phyloP scores from a whole-genome alignment of 2,888 invertebrate genomes.

The Drosophila affinis region DNA sequence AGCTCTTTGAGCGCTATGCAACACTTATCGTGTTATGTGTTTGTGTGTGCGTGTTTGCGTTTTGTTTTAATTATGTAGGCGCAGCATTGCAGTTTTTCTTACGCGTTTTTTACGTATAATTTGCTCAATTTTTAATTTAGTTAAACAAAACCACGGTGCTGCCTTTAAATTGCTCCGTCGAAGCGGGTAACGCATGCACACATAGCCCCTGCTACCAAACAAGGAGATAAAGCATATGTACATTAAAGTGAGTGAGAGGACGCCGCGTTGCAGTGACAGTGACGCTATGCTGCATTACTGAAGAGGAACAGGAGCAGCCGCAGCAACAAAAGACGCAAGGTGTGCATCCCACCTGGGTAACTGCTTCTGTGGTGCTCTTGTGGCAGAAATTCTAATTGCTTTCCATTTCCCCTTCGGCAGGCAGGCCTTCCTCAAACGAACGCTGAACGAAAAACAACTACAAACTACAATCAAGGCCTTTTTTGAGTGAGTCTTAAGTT shows the following conservation, averaged over 20 bases:
- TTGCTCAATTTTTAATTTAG: conserved; percentile 43
- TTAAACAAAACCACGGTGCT: conserved; percentile 19
- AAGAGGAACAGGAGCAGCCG: conserved; percentile 29
- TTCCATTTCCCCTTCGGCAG: conserved; percentile 30
- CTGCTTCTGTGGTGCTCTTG: neutral
- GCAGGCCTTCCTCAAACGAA: conserved; percentile 13
- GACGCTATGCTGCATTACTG: conserved; percentile 64
- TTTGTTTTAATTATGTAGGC: conserved; percentile 52
- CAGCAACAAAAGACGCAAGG: conserved; percentile 46
- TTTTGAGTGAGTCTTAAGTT: conserved; percentile 32
- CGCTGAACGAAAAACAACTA: conserved; percentile 9
- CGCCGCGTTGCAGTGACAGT: conserved; percentile 57
- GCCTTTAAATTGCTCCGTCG: conserved; percentile 31
- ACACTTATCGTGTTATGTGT: neutral
- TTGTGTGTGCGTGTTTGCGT: neutral
- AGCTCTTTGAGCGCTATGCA: neutral
- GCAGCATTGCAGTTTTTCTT: conserved; percentile 42
- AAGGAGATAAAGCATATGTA: neutral
- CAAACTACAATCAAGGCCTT: conserved; percentile 12
- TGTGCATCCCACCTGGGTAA: conserved; percentile 3
- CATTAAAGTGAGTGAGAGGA: conserved; percentile 37
- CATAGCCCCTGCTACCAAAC: neutral
- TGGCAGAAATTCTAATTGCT: conserved; percentile 48
- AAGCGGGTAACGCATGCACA: neutral
- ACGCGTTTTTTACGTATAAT: conserved; percentile 42